Percentiles rank a stretch among this genome's conserved stretches.
Conservation (phyloP, 1,140 invertebrate species). For the Myzus persicae region DNA sequence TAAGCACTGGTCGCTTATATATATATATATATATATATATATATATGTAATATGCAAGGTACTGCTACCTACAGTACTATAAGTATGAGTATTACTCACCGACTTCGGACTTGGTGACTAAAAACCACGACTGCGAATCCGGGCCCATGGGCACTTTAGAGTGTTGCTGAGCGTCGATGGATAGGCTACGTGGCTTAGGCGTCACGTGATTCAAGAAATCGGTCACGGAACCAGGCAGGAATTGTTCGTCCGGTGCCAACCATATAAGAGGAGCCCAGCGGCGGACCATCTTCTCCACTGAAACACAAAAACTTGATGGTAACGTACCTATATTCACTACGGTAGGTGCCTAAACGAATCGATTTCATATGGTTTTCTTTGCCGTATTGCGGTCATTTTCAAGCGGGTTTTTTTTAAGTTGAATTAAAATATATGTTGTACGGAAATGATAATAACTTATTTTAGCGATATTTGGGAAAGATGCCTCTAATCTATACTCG, state of each 20-base stretch:
- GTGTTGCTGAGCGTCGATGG: neutral
- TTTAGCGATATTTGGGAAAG: no score
- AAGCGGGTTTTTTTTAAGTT: no score
- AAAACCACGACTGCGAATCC: constrained; percentile 66
- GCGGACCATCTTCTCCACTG: constrained; percentile 59
- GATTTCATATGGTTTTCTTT: no score
- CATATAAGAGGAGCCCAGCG: constrained; percentile 73
- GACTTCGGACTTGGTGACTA: constrained; percentile 68
- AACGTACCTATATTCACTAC: neutral
- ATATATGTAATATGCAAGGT: no score
- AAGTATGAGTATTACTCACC: constrained; percentile 64
- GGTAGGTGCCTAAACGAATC: neutral
- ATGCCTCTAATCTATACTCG: no score
- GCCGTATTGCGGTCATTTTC: no score
- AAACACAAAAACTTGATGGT: neutral
- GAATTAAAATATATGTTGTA: no score
- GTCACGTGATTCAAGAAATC: constrained; percentile 70
- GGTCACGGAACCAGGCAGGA: constrained; percentile 70
- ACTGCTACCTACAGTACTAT: no score
- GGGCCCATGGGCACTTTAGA: constrained; percentile 62
- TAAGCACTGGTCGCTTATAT: neutral
- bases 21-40: neutral
- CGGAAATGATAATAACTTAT: no score
- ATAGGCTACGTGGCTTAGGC: constrained; percentile 21
- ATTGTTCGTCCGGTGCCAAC: constrained; percentile 72